Conservation (phyloP, 2,888 invertebrate genomes). For the Tenthredo amoena region DNA sequence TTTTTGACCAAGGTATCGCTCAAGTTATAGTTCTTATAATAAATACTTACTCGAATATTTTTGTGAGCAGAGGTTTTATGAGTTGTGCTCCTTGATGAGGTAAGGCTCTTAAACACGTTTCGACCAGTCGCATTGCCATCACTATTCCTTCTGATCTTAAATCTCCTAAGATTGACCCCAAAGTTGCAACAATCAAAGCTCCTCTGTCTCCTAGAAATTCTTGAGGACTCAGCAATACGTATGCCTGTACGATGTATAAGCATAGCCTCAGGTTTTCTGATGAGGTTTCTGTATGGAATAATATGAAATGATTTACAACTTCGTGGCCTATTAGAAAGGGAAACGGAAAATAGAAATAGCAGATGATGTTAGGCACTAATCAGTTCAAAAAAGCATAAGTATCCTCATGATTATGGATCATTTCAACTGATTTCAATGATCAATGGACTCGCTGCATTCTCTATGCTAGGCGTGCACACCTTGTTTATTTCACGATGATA, state of each 20-base stretch:
- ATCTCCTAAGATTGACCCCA: conserved; percentile 88
- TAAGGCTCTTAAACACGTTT: conserved; percentile 87
- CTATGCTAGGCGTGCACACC: conserved; percentile 37
- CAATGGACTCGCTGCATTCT: not conserved
- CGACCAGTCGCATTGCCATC: conserved; percentile 87
- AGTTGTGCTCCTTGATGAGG: conserved; percentile 87
- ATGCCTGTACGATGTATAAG: conserved; percentile 90
- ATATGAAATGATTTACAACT: conserved; percentile 21
- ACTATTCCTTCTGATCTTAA: conserved; percentile 87
- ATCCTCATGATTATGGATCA: not conserved
- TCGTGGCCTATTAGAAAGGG: not conserved
- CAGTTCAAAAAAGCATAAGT: not conserved
- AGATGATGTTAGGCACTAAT: not conserved
- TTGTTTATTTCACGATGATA: conserved; percentile 44
- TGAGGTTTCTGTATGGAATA: conserved; percentile 84
- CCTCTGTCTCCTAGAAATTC: conserved; percentile 88
- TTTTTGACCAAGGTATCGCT: conserved; percentile 9
- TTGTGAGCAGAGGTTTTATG: conserved; percentile 83
- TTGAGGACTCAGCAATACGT: conserved; percentile 89
- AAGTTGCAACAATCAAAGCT: conserved; percentile 84
- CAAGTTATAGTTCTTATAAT: not conserved
- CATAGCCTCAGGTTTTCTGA: conserved; percentile 90
- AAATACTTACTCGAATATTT: conserved; percentile 81
- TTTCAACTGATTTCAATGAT: not conserved
- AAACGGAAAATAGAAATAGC: not conserved